phyloP scores from a whole-genome alignment of 2,888 invertebrate genomes.

The Platycheirus albimanus region DNA sequence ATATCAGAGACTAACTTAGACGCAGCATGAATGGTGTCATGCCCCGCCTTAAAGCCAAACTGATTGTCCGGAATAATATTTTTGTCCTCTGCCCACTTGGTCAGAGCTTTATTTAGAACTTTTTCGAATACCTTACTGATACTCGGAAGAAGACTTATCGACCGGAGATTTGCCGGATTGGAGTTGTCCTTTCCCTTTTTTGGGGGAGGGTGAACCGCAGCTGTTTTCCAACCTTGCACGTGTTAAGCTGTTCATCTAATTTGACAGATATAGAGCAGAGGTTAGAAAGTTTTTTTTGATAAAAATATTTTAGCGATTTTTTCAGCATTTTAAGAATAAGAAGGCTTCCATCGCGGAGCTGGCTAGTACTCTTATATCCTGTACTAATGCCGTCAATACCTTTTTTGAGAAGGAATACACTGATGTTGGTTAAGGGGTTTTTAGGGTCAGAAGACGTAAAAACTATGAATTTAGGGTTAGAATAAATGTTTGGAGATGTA shows the following conservation, averaged over 20 bases:
- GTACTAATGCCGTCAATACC: neutral
- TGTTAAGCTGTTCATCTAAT: conserved; percentile 9
- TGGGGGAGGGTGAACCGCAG: no score
- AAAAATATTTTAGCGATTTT: neutral
- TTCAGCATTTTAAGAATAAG: neutral
- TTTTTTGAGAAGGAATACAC: neutral
- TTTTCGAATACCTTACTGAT: no score
- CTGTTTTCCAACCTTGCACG: no score
- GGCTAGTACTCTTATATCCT: neutral
- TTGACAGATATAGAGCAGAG: neutral
- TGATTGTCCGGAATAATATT: no score
- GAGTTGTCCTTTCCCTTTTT: no score
- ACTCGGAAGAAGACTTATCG: no score
- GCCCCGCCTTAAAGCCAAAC: no score
- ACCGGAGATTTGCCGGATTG: no score
- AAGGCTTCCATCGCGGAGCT: neutral
- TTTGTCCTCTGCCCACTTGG: no score
- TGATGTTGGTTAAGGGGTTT: neutral
- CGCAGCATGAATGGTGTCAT: no score
- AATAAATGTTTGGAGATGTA: neutral
- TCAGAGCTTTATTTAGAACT: no score
- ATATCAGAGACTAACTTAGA: no score
- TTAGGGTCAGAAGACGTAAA: neutral
- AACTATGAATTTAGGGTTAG: neutral
- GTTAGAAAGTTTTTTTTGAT: neutral